Percentiles rank a stretch among this genome's conserved stretches.
Conservation (phyloP, 2,888 invertebrate genomes). For the Macrophya alboannulata region DNA sequence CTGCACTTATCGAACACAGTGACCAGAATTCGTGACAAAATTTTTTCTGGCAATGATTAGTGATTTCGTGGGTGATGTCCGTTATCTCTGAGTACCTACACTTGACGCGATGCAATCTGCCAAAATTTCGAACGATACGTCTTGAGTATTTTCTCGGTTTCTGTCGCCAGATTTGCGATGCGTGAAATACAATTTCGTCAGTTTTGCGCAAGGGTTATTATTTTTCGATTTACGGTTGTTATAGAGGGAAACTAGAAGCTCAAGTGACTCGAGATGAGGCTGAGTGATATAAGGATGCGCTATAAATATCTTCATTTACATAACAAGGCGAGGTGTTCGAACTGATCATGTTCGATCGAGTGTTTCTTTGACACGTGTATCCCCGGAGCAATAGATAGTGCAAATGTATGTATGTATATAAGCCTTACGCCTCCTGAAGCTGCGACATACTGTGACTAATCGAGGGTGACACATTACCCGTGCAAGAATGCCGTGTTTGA, state of each 20-base stretch:
- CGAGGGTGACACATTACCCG: conserved; percentile 52
- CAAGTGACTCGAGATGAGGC: not conserved
- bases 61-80: not conserved
- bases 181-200: not conserved
- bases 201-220: conserved; percentile 1
- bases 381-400: conserved; percentile 15
- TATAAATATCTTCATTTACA: conserved; percentile 33
- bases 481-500: conserved; percentile 51
- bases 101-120: not conserved
- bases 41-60: not conserved
- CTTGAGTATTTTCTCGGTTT: not conserved
- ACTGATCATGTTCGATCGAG: conserved; percentile 56
- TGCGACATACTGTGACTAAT: conserved; percentile 68
- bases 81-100: conserved; percentile 20
- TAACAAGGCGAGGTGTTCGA: conserved; percentile 29
- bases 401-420: conserved; percentile 38
- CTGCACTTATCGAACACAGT: not conserved
- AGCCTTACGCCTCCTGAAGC: conserved; percentile 49
- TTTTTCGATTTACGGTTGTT: not conserved
- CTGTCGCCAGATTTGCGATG: not conserved
- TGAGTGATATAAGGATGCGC: conserved; percentile 13
- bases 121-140: not conserved
- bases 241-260: not conserved
- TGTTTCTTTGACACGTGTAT: conserved; percentile 51
- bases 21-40: not conserved